Evolutionary conservation across 2,888 invertebrate species (phyloP).

Genomic region (Allacma fusca): DNA sequence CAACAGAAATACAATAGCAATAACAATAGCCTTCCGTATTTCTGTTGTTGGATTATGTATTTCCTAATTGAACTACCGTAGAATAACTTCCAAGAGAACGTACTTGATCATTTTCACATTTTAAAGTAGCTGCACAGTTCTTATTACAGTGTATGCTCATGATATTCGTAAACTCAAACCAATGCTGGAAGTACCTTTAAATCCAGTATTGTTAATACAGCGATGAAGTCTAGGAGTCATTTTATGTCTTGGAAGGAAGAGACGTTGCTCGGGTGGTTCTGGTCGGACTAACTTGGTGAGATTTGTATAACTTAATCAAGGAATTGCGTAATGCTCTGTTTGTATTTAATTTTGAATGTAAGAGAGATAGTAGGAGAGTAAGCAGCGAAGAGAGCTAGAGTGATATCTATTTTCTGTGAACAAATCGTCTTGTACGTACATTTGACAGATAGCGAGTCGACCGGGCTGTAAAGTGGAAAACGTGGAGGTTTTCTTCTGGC

Average conservation of each 20-base stretch:
- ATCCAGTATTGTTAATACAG: too few species aligned
- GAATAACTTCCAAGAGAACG: too few species aligned
- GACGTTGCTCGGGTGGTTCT: neutral
- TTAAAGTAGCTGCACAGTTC: too few species aligned
- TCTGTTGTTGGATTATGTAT: too few species aligned
- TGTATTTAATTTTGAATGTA: conserved; percentile 22
- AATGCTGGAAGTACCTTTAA: too few species aligned
- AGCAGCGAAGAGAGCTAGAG: neutral
- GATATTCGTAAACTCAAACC: too few species aligned
- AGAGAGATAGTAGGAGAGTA: neutral
- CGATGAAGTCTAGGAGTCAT: too few species aligned
- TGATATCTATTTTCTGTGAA: conserved; percentile 21
- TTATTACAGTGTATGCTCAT: too few species aligned
- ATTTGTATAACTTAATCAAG: conserved; percentile 4
- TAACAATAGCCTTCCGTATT: too few species aligned
- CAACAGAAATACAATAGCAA: too few species aligned
- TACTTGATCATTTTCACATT: too few species aligned
- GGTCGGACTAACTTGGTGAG: neutral
- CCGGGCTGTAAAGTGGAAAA: conserved; percentile 20
- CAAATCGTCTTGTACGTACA: conserved; percentile 19
- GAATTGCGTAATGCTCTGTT: conserved; percentile 22
- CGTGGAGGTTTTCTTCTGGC: neutral
- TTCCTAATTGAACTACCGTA: too few species aligned
- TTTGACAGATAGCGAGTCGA: conserved; percentile 21
- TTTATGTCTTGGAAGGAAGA: neutral